A percentile compares a stretch with the other conserved stretches of the same genome.
phyloP scores from a whole-genome alignment of 2,888 invertebrate genomes.

The Conchocele bisecta region DNA sequence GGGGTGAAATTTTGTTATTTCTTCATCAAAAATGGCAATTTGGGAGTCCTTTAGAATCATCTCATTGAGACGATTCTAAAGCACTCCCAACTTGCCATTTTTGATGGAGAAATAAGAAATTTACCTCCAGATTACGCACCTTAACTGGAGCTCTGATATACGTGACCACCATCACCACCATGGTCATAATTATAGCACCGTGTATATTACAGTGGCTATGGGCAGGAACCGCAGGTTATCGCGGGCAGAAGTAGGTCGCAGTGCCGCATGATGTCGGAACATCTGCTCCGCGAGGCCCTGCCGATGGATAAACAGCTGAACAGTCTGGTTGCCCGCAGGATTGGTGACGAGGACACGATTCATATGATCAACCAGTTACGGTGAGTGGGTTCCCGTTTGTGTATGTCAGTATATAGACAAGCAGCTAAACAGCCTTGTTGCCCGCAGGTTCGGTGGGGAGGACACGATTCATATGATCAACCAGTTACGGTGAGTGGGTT shows the following conservation, averaged over 20 bases:
- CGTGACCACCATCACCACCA: no score
- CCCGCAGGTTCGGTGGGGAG: constrained; percentile 72
- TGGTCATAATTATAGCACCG: no score
- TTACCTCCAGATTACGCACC: no score
- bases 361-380: constrained; percentile 59
- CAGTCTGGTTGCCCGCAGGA: constrained; percentile 73
- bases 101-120: no score
- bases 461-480: constrained; percentile 64
- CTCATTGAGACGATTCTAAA: no score
- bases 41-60: no score
- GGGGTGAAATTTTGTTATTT: no score
- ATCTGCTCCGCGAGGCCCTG: constrained; percentile 71
- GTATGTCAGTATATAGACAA: no score
- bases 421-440: constrained; percentile 74
- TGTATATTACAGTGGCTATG: constrained; percentile 48
- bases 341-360: constrained; percentile 71
- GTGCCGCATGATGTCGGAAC: constrained; percentile 74
- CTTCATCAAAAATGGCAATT: no score
- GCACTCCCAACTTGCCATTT: no score
- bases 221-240: constrained; percentile 61
- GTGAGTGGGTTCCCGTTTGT: constrained; percentile 43
- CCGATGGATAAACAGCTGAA: constrained; percentile 76
- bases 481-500: constrained; percentile 54
- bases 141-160: no score
- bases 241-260: constrained; percentile 67